A percentile compares a stretch with the other conserved stretches of the same genome.
phyloP scores from a whole-genome alignment of 2,113 vertebrate species.

The Potamarius usumacintae region DNA sequence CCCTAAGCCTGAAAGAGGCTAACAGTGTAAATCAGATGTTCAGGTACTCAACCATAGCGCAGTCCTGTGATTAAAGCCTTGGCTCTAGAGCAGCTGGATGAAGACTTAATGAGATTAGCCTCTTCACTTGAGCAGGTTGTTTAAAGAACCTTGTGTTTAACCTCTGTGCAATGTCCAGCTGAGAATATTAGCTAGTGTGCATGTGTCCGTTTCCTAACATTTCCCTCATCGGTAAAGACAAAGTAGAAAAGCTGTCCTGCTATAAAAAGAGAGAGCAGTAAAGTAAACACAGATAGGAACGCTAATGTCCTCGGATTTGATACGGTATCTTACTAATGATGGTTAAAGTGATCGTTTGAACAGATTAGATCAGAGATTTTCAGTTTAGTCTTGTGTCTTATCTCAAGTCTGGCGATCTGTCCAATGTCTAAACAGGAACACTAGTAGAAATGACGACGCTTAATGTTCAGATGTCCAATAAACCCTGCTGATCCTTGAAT shows the following conservation, averaged over 20 bases:
- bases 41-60: background rate
- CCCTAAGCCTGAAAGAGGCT: slow-evolving; percentile 17
- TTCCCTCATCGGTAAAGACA: background rate
- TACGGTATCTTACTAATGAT: background rate
- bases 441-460: background rate
- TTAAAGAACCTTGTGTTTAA: slow-evolving; percentile 63
- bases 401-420: background rate
- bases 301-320: background rate
- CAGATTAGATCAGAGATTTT: background rate
- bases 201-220: background rate
- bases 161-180: slow-evolving; percentile 54
- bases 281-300: background rate
- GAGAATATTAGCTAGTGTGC: slow-evolving; percentile 36
- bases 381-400: background rate
- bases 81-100: slow-evolving; percentile 52
- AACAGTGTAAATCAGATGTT: slow-evolving; percentile 1
- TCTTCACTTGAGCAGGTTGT: slow-evolving; percentile 64
- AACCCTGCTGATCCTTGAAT: background rate
- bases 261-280: background rate
- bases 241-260: background rate
- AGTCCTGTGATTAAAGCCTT: slow-evolving; percentile 58
- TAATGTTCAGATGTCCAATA: slow-evolving; percentile 5
- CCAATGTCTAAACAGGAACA: background rate
- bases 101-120: slow-evolving; percentile 69
- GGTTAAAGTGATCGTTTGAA: background rate